These are phyloP conservation scores for Pelvicachromis taeniatus DNA, from an alignment of 2,113 vertebrate species.

Conservation along the genomic window DNA sequence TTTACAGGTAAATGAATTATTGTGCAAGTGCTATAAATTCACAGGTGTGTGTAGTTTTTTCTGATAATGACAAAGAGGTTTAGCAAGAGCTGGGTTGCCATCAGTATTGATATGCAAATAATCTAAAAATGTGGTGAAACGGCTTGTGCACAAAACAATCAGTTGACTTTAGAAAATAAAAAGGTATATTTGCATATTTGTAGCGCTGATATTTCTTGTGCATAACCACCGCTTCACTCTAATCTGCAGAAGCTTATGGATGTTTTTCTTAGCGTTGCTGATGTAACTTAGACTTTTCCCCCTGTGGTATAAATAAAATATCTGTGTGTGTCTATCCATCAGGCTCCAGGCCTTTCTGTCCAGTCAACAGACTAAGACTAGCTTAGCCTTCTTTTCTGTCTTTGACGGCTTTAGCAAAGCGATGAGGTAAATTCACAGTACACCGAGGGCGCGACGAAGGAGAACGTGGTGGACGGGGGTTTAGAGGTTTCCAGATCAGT, in stretches of 20 bases:
- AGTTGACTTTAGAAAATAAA: not conserved
- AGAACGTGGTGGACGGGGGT: not conserved
- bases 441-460: not conserved
- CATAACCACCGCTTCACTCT: not conserved
- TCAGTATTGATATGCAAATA: not conserved
- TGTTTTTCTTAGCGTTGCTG: not conserved
- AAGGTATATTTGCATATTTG: not conserved
- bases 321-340: fast-evolving
- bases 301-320: not conserved
- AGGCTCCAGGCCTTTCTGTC: not conserved
- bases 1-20: not conserved
- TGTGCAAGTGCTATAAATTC: not conserved
- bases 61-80: not conserved
- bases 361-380: not conserved
- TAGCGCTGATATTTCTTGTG: not conserved
- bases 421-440: slow-evolving; percentile 39
- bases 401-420: not conserved
- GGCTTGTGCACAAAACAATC: not conserved
- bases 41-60: not conserved
- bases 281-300: not conserved
- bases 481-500: slow-evolving; percentile 47
- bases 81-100: too few relatives aligned
- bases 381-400: not conserved
- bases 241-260: not conserved
- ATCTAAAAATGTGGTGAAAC: not conserved